Evolutionary conservation across 2,113 vertebrate species (phyloP), one percentile per base, ranked within the genome.

Genomic region (Cyphomyrus plagiostoma): DNA sequence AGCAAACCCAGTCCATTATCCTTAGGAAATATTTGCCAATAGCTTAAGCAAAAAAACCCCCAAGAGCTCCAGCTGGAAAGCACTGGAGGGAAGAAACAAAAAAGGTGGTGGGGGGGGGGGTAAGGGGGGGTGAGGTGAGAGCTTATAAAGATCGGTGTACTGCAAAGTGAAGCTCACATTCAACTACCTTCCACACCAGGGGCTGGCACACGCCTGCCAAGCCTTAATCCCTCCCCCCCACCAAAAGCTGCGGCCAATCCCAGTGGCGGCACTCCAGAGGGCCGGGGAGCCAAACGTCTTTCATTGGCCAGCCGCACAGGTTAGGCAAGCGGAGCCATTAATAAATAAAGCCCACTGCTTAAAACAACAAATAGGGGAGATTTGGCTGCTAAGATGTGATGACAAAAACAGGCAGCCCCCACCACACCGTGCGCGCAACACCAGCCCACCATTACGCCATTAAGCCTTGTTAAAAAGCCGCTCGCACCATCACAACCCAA

Each of bases 41-140:
- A 84, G 35, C 84, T 83, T 82, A 86, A 90, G 89, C 89, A 45
- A 89, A 90, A 89, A 88, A 82, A 42, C 23, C 86, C 50, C 52
- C 89, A 89, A 86, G 45, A 30, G 74, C 88, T 90, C 89, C 90
- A 87, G 89, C 82, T 89, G 89, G 90, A 90, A 87, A 77, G 66
- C 62, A 56, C 90, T 89, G 88, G 89, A 88, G 83, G 86, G 58
- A 89, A 83, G 88, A 82, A 52, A 91, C 1, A 35, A 74, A 26
- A n/a, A 13, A 26, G 66, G 26, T 9, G 26, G 49, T 10, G 10
- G 10, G 9, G 11, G 9, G 23, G 42, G 15, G 8, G n/a, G n/a
- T n/a, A n/a, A n/a, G n/a, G 21, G 39, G 19, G 19, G 30, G 62
- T 35, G 46, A 26, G 87, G 62, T 21, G 21, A 85, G 58, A 13